Evolutionary conservation across 2,888 invertebrate genomes (phyloP), one percentile per base, ranked within the genome.

Genomic region (Creontiades dilutus): DNA sequence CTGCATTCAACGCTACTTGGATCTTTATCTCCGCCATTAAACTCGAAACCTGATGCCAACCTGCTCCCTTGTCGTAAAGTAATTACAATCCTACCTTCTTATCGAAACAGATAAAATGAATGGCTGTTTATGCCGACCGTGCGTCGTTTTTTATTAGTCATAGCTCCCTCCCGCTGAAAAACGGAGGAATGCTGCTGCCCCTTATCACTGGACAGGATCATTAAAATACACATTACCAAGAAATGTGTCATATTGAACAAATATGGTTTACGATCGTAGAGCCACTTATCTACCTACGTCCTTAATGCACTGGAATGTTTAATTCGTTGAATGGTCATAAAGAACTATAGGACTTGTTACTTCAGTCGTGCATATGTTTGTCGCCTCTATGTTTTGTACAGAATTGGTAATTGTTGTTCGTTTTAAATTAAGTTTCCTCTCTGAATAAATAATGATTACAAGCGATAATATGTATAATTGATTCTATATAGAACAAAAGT

Each of bases 1-100:
- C 68, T 68, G 23, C 68, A 68, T 68, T 68, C 68, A 68, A 68
- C 68, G 68, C 68, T 23, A 23, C 68, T 68, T 68, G 23, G 68
- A 68, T 68, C 68, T 68, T 68, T 68, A 68, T 68, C 68, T 68
- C 11, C 9, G 68, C 68, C 68, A 68, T 68, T 68, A 68, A 68
- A 68, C 68, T 68, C 23, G 68, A 68, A 68, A 68, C 68, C 11
- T 68, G 19, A 68, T 19, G 19, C 68, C 23, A 23, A 68, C 68
- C 68, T 68, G 68, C 68, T 68, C 23, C 68, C 68, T 23, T 13
- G 68, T 68, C 23, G 68, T 68, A 68, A 23, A 68, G 68, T 68
- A 68, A 68, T 68, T 68, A 68, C 68, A 68, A 68, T 19, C 19
- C 61, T 61, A n/a, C 13, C 68, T 68, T 68, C 68, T 68, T 68